Evolutionary conservation across 2,888 invertebrate species (phyloP).

Genomic region (Phorcus lineatus): DNA sequence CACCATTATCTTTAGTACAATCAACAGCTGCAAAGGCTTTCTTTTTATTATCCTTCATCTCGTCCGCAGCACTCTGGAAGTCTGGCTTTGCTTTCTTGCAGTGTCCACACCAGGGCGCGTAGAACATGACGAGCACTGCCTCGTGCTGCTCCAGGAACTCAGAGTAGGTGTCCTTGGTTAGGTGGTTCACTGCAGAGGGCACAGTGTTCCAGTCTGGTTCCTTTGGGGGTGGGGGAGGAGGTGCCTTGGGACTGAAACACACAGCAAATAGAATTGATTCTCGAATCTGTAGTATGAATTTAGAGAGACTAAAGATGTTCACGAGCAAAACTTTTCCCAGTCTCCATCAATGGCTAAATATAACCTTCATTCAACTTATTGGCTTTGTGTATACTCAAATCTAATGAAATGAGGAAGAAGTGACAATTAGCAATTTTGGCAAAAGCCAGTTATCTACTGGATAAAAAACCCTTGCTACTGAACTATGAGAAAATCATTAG

Average conservation of each 20-base stretch:
- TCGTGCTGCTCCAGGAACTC: slow-evolving; percentile 85
- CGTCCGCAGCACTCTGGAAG: slow-evolving; percentile 85
- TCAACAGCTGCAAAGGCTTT: slow-evolving; percentile 89
- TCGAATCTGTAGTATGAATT: too few relatives aligned
- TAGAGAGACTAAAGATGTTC: too few relatives aligned
- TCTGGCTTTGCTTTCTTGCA: slow-evolving; percentile 91
- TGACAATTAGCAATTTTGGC: too few relatives aligned
- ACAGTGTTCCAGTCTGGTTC: slow-evolving; percentile 86
- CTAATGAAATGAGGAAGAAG: too few relatives aligned
- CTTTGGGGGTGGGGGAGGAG: slow-evolving; percentile 83
- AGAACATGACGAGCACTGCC: slow-evolving; percentile 90
- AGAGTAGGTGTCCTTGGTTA: slow-evolving; percentile 83
- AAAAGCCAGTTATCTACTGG: too few relatives aligned
- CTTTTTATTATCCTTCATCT: slow-evolving; percentile 78
- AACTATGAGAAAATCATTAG: not conserved
- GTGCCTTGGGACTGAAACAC: slow-evolving; percentile 72
- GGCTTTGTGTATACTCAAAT: too few relatives aligned
- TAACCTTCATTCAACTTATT: too few relatives aligned
- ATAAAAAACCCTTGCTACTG: too few relatives aligned
- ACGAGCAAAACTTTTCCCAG: too few relatives aligned
- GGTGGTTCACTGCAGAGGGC: slow-evolving; percentile 84
- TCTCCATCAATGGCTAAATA: too few relatives aligned
- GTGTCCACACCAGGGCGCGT: slow-evolving; percentile 93
- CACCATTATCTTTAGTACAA: slow-evolving; percentile 78
- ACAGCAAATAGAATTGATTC: not conserved